Evolutionary conservation across 2,888 invertebrate genomes (phyloP).

Genomic region (Chrysomela aeneicollis): DNA sequence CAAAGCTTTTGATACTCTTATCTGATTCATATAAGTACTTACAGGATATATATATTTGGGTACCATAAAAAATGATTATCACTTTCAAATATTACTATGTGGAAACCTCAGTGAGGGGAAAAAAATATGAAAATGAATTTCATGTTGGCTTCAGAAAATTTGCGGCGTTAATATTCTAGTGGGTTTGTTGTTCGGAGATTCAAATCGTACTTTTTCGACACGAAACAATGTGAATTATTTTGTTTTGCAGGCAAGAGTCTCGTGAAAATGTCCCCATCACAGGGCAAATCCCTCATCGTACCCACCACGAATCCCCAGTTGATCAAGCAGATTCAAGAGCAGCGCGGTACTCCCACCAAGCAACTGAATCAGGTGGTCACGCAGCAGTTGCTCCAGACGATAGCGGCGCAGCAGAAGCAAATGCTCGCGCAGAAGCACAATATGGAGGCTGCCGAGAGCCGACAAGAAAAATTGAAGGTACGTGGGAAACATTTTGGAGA

Average conservation of each 20-base stretch:
- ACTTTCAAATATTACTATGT: too few relatives aligned
- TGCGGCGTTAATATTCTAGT: too few relatives aligned
- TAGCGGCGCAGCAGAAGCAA: conserved; percentile 54
- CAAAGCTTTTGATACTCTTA: too few relatives aligned
- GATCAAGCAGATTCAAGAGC: conserved; percentile 52
- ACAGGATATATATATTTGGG: too few relatives aligned
- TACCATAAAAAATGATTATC: too few relatives aligned
- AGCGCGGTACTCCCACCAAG: conserved; percentile 39
- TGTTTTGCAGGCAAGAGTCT: conserved; percentile 50
- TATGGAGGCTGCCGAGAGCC: conserved; percentile 25
- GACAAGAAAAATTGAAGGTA: conserved; percentile 34
- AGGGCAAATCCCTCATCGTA: conserved; percentile 62
- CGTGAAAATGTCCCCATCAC: conserved; percentile 59
- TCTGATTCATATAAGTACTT: too few relatives aligned
- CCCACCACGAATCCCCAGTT: conserved; percentile 59
- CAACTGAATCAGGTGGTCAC: conserved; percentile 50
- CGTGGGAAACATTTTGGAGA: neutral
- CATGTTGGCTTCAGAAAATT: too few relatives aligned
- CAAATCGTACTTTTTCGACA: too few relatives aligned
- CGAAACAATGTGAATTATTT: too few relatives aligned
- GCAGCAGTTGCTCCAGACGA: conserved; percentile 56
- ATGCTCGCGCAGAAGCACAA: conserved; percentile 47
- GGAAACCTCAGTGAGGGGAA: too few relatives aligned
- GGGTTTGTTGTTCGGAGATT: too few relatives aligned
- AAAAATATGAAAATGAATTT: too few relatives aligned